Evolutionary conservation across 2,888 invertebrate genomes (phyloP).

Genomic region (Cryptophagus acutangulus): DNA sequence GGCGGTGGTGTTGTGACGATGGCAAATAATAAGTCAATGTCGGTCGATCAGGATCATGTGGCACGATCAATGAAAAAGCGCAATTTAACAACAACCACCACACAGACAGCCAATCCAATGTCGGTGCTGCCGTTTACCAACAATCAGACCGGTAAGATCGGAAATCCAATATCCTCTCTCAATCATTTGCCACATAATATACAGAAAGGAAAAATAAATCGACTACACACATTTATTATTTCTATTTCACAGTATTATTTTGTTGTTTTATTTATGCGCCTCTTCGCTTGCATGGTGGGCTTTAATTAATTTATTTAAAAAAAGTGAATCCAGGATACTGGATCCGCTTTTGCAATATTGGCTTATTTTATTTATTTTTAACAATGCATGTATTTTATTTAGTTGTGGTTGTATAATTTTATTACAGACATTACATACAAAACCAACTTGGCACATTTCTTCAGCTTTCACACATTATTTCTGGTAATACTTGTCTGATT

Average conservation of each 20-base stretch:
- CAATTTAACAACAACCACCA: conserved; percentile 48
- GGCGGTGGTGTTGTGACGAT: no score
- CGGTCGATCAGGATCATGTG: conserved; percentile 9
- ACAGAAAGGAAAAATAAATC: no score
- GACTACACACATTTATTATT: not conserved
- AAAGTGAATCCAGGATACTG: no score
- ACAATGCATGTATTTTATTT: no score
- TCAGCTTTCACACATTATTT: conserved; percentile 19
- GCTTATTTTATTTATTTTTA: no score
- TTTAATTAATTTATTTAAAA: no score
- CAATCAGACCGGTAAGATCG: conserved; percentile 58
- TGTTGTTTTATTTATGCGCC: no score
- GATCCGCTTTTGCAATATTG: no score
- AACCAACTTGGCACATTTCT: no score
- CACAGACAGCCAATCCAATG: conserved; percentile 48
- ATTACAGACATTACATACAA: no score
- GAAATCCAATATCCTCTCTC: conserved; percentile 29
- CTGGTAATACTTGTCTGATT: conserved; percentile 40
- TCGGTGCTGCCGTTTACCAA: conserved; percentile 49
- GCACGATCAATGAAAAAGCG: conserved; percentile 44
- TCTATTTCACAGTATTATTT: no score
- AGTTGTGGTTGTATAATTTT: no score
- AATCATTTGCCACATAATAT: not conserved
- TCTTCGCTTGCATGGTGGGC: conserved; percentile 26
- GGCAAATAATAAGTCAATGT: conserved; percentile 24